phyloP scores from a whole-genome alignment of 2,888 invertebrate species.

The Lasioglossum pauxillum region DNA sequence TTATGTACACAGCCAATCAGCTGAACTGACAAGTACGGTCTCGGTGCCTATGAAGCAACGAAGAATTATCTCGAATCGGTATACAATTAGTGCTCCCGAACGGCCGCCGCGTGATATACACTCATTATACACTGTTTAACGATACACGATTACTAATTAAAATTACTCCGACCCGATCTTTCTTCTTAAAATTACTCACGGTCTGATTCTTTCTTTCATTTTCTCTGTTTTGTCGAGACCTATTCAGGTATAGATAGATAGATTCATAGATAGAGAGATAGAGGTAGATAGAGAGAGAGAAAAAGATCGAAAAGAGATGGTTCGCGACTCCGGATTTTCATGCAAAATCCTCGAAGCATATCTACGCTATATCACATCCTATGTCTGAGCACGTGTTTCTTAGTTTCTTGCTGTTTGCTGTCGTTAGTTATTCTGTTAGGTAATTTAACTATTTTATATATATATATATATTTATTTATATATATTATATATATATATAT shows the following conservation, averaged over 20 bases:
- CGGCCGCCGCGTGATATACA: conserved; percentile 43
- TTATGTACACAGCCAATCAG: conserved; percentile 64
- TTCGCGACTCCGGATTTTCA: conserved; percentile 73
- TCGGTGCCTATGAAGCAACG: conserved; percentile 57
- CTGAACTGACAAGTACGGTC: conserved; percentile 44
- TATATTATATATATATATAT: conserved; percentile 43
- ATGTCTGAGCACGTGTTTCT: conserved; percentile 79
- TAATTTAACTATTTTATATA: conserved; percentile 17
- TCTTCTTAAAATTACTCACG: conserved; percentile 41
- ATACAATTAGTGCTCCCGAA: conserved; percentile 54
- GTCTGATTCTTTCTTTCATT: not conserved
- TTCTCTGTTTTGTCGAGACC: conserved; percentile 13
- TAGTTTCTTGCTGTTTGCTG: conserved; percentile 25
- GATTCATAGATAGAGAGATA: conserved; percentile 16
- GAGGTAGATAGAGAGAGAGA: conserved; percentile 13
- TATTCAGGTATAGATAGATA: conserved; percentile 41
- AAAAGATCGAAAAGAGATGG: conserved; percentile 10
- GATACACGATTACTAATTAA: conserved; percentile 52
- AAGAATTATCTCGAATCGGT: conserved; percentile 44
- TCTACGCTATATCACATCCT: conserved; percentile 83
- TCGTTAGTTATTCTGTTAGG: conserved; percentile 55
- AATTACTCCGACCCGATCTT: conserved; percentile 38
- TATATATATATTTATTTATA: conserved; percentile 52
- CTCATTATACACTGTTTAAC: conserved; percentile 54
- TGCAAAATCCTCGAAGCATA: conserved; percentile 78